These are phyloP conservation scores for Cephus rjabovi DNA, from an alignment of 2,888 invertebrate genomes.

Conservation along the genomic window DNA sequence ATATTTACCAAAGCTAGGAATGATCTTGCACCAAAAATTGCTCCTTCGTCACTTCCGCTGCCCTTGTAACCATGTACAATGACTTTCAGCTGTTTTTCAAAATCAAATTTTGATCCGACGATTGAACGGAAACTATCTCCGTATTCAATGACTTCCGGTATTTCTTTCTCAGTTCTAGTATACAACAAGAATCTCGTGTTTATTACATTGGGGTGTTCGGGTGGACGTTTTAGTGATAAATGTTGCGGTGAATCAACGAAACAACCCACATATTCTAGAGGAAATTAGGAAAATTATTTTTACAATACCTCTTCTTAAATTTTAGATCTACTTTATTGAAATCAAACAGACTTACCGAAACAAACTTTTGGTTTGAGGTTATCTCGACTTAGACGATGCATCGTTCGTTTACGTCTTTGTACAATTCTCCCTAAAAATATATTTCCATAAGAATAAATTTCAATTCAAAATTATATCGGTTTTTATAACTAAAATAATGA, in stretches of 20 bases:
- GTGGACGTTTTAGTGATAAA: constrained; percentile 69
- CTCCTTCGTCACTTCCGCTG: constrained; percentile 68
- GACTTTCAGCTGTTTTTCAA: constrained; percentile 67
- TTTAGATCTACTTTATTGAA: not conserved
- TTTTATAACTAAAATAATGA: not conserved
- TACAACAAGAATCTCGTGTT: constrained; percentile 70
- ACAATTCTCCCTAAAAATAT: constrained; percentile 37
- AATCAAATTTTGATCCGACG: constrained; percentile 66
- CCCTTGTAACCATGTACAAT: constrained; percentile 73
- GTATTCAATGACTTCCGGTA: constrained; percentile 66
- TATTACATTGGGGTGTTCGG: constrained; percentile 69
- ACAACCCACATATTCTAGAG: constrained; percentile 71
- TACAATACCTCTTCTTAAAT: constrained; percentile 70
- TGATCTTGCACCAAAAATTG: constrained; percentile 64
- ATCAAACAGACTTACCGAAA: constrained; percentile 47
- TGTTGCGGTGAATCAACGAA: constrained; percentile 68
- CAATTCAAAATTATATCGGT: not conserved
- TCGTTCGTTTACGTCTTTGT: constrained; percentile 44
- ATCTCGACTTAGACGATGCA: constrained; percentile 44
- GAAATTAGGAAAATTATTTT: constrained; percentile 65
- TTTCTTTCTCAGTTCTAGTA: constrained; percentile 62
- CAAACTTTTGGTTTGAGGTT: constrained; percentile 54
- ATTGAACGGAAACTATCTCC: constrained; percentile 68
- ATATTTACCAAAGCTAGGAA: constrained; percentile 69
- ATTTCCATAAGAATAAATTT: not conserved